Evolutionary conservation across 2,797 vertebrate genomes (phyloP), one percentile per base, ranked within the genome.

Genomic region (Pseudocheirus occidentalis): DNA sequence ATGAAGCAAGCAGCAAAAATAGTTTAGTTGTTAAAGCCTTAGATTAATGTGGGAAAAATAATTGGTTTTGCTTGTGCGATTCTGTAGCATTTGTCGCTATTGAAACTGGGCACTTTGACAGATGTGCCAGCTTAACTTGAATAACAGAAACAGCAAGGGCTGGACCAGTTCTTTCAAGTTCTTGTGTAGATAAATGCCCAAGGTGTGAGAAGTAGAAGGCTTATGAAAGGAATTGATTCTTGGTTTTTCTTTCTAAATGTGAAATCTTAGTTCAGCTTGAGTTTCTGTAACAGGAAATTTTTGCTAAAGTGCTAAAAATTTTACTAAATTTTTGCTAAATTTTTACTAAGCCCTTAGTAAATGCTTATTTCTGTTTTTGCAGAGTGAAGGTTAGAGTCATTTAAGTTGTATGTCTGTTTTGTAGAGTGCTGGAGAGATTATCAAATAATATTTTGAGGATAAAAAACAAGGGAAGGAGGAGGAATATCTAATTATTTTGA

Each of bases 401-500:
- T 73, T 6, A 24, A 46, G 1, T 81, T 40, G 6, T 24, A 24
- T 81, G 28, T 81, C n/a, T 81, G 2, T 46, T 81, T 46, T 46
- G 9, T 81, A 81, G n/a, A 91, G 0, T 46, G 53, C 28, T 92
- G 53, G 40, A 93, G 90, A 92, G 94, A 91, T 91, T 90, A 59
- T 87, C 40, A 94, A 94, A 40, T 90, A 46, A 55, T 73, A 66
- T 58, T 92, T 93, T 93, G 55, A 92, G 90, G 92, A 93, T n/a
- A 81, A 90, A 96, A 94, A 87, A 50, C 59, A 34, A 94, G 27
- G 28, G 66, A 90, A 92, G 53, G 92, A 16, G 5, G 90, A 56
- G 90, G 55, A 92, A 91, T 46, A 93, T 90, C 55, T 24, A 7
- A 92, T 94, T 66, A 91, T 54, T 95, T 95, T 87, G 93, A 81